Percentiles rank a stretch among this genome's conserved stretches.
Evolutionary conservation across 23 tunicate species (phyloP).

Genomic region (Halocynthia aurantium): DNA sequence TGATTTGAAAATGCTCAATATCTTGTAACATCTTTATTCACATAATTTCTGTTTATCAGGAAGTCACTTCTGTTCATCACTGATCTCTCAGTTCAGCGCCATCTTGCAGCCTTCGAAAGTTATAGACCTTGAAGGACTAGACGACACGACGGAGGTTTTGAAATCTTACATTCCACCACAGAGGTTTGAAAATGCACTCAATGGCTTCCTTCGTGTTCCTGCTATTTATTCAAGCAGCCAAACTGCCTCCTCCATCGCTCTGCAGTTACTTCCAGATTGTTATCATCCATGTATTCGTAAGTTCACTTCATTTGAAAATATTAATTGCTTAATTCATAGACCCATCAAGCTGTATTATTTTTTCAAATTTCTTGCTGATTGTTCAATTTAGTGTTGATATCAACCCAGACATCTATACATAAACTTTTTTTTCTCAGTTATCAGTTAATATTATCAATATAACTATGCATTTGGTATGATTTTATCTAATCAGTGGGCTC

Average conservation of each 20-base stretch:
- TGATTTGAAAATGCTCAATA: too few species aligned
- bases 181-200: conserved; percentile 22
- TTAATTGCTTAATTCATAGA: too few species aligned
- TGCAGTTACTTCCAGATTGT: conserved; percentile 28
- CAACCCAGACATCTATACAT: too few species aligned
- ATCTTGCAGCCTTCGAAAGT: conserved; percentile 21
- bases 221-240: conserved; percentile 16
- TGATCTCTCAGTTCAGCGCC: conserved; percentile 6
- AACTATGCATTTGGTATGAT: too few species aligned
- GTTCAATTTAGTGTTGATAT: not conserved
- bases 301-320: conserved; percentile 3
- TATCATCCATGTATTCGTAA: conserved; percentile 70
- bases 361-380: not conserved
- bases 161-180: conserved; percentile 16
- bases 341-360: conserved; percentile 2
- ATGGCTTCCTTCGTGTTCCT: conserved; percentile 22
- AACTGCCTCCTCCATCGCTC: conserved; percentile 4
- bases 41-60: not conserved
- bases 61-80: conserved; percentile 1
- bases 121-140: conserved; percentile 20
- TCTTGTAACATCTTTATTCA: too few species aligned
- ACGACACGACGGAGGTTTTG: conserved; percentile 32
- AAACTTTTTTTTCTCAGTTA: too few species aligned
- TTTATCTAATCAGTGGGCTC: too few species aligned
- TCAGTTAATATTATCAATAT: too few species aligned